Evolutionary conservation across 2,888 invertebrate species (phyloP), one percentile per base, ranked within the genome.

Genomic region (Drosophila peninsularis): DNA sequence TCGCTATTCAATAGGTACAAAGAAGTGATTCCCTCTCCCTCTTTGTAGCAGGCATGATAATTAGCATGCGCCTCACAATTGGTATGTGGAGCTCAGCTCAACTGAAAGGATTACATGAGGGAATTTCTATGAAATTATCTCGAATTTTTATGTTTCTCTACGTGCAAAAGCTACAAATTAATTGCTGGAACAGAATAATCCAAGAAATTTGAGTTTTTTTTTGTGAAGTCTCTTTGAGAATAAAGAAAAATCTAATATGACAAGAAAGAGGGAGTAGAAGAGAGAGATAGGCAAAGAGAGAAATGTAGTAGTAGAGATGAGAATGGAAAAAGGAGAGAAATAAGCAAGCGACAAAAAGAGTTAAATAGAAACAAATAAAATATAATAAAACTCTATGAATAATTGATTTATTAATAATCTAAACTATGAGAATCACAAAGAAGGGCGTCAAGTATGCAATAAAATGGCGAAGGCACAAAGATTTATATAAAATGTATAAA

Each of bases 1-100:
- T 68, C 54, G 61, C 67, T 56, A 67, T 68, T 66, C 79, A 84
- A 81, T 71, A 49, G 69, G 60, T 36, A 77, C 54, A 71, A 50
- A 30, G 57, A 37, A 36, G 27, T 34, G 17, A 50, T 45, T 37
- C 32, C 49, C 42, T 13, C 5, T 36, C n/a, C 55, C 17, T 7
- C 11, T 10, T 37, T 7, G 42, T 9, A n/a, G 11, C 24, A 4
- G 30, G 60, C 58, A 39, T 41, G 57, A 74, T 74, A 75, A 75
- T 74, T 75, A 69, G 63, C 69, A 60, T 52, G 36, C 39, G 19
- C 44, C 34, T 21, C 42, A 13, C 47, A 19, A 21, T 61, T 30
- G 36, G 4, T 13, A 21, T 32, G 44, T 42, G 6, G 14, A 19
- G 14, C 14, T 21, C 6, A 39, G 6, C 14, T 17, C 9, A 21